phyloP scores from a whole-genome alignment of 2,888 invertebrate species.

The Trichogramma evanescens region DNA sequence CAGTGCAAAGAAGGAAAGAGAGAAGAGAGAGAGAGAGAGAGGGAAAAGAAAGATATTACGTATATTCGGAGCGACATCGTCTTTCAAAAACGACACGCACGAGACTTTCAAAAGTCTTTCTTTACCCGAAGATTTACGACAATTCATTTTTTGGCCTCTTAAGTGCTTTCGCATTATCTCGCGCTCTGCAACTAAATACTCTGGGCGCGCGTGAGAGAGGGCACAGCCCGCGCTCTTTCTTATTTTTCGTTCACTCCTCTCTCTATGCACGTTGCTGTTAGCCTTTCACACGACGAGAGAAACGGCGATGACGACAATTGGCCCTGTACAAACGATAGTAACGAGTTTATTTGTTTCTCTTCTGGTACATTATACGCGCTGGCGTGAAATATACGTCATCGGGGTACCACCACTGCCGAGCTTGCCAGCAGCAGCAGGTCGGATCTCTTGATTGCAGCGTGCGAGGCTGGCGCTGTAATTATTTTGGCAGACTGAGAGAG shows the following conservation, averaged over 20 bases:
- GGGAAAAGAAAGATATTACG: not conserved
- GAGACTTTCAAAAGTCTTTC: too few relatives aligned
- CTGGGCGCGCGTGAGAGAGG: constrained; percentile 1
- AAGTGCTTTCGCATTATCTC: constrained; percentile 39
- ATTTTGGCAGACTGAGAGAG: constrained; percentile 23
- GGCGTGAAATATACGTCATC: not conserved
- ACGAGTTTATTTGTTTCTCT: constrained; percentile 28
- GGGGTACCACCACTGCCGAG: constrained; percentile 13
- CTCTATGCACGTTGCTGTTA: too few relatives aligned
- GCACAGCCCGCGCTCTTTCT: too few relatives aligned
- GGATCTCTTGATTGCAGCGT: constrained; percentile 13
- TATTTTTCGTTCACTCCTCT: too few relatives aligned
- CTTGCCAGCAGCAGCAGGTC: constrained; percentile 12
- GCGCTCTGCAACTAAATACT: constrained; percentile 34
- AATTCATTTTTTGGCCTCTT: constrained; percentile 38
- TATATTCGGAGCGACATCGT: too few relatives aligned
- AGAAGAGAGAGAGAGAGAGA: not conserved
- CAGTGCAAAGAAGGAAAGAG: not conserved
- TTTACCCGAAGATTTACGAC: constrained; percentile 34
- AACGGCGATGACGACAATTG: too few relatives aligned
- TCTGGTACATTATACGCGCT: constrained; percentile 10
- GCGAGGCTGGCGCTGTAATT: constrained; percentile 24
- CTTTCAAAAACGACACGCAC: too few relatives aligned
- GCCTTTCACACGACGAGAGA: not conserved
- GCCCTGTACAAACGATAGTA: constrained; percentile 18